Evolutionary conservation across 30 jellyfish, hydroid and myxozoan genomes (phyloP).

Genomic region (Euphysa ruthae): DNA sequence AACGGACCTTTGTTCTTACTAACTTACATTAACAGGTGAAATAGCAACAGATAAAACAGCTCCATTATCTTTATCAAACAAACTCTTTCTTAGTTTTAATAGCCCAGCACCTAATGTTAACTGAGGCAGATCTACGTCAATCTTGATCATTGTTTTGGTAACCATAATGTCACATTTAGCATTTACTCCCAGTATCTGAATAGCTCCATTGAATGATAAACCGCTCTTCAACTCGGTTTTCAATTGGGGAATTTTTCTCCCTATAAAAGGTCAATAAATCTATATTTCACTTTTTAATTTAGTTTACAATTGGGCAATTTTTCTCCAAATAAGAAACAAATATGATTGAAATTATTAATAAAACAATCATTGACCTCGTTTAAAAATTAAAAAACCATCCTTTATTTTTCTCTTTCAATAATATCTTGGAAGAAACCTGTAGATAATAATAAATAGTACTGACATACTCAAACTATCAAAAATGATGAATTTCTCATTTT

Average conservation of each 20-base stretch:
- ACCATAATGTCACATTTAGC: conserved; percentile 40
- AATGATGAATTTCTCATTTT: no score
- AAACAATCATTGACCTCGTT: no score
- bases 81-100: conserved; percentile 41
- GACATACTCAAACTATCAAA: no score
- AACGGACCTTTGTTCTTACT: no score
- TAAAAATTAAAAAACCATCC: no score
- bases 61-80: conserved; percentile 69
- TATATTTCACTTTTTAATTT: conserved; percentile 44
- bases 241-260: conserved; percentile 48
- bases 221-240: conserved; percentile 50
- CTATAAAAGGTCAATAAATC: conserved; percentile 70
- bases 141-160: conserved; percentile 21
- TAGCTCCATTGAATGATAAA: conserved; percentile 50
- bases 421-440: no score
- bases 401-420: no score
- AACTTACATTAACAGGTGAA: conserved; percentile 3
- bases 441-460: no score
- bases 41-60: conserved; percentile 48
- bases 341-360: no score
- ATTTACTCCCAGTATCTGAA: conserved; percentile 31
- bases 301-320: conserved; percentile 35
- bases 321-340: conserved; percentile 74
- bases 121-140: conserved; percentile 77
- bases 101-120: conserved; percentile 57